These are phyloP conservation scores for Corythoichthys haematopterus DNA, from an alignment of 2,113 vertebrate genomes.

Conservation along the genomic window DNA sequence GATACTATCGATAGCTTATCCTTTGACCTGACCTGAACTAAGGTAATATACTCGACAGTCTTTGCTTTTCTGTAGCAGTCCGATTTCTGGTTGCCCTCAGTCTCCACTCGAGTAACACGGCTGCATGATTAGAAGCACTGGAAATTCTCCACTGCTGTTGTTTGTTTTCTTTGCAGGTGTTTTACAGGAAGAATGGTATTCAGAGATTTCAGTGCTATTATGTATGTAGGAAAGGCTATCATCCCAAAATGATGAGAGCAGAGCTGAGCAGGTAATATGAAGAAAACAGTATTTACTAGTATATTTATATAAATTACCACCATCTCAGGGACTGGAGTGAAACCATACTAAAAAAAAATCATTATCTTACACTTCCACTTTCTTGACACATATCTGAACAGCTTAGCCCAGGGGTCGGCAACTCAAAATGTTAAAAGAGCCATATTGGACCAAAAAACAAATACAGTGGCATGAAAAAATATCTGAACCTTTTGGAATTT, in stretches of 20 bases:
- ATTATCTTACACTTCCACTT: too few relatives aligned
- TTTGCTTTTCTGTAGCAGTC: not conserved
- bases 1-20: not conserved
- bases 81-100: not conserved
- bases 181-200: too few relatives aligned
- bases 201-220: not conserved
- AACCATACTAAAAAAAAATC: not conserved
- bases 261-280: not conserved
- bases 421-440: too few relatives aligned
- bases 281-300: not conserved
- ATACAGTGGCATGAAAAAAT: too few relatives aligned
- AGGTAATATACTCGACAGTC: not conserved
- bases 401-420: too few relatives aligned
- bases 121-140: not conserved
- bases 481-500: too few relatives aligned
- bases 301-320: not conserved
- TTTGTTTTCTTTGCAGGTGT: not conserved
- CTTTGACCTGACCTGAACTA: too few relatives aligned
- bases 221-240: not conserved
- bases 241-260: not conserved
- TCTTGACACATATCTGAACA: too few relatives aligned
- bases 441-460: too few relatives aligned
- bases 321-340: not conserved
- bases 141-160: not conserved
- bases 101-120: not conserved